Percentiles rank a stretch among this genome's conserved stretches.
Evolutionary conservation across 1,140 invertebrate genomes (phyloP).

Genomic region (Ganaspis sp.): DNA sequence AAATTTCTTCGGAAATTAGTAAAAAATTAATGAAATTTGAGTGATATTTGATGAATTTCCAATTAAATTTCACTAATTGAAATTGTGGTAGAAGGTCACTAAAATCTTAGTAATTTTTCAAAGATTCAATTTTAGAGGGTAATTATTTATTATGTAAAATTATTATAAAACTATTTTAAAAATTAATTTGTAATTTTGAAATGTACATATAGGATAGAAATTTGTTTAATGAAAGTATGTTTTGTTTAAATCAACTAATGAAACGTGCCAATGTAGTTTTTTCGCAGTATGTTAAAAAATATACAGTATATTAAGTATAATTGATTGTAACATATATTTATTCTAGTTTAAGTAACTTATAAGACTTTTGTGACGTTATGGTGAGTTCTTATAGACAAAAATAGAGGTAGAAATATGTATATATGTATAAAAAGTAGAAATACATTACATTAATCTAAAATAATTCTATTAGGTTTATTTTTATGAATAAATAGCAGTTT

Average conservation of each 20-base stretch:
- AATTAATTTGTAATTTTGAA: background rate
- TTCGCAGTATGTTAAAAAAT: background rate
- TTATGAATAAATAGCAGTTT: background rate
- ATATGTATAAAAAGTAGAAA: conserved; percentile 15
- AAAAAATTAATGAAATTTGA: no score
- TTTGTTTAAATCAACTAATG: background rate
- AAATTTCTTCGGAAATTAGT: no score
- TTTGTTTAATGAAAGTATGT: background rate
- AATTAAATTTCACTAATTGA: no score
- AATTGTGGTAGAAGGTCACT: no score
- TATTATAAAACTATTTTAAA: no score
- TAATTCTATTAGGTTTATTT: background rate
- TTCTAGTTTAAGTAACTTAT: conserved; percentile 30
- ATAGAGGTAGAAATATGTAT: conserved; percentile 21
- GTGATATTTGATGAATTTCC: no score
- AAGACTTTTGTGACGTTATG: conserved; percentile 20
- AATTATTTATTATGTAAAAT: no score
- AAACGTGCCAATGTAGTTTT: no score
- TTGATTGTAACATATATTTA: conserved; percentile 32
- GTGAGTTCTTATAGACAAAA: conserved; percentile 32
- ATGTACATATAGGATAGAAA: background rate
- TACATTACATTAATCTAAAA: background rate
- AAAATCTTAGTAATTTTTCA: no score
- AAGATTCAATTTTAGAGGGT: no score
- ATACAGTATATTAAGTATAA: conserved; percentile 36